Evolutionary conservation across 2,113 vertebrate genomes (phyloP).

Genomic region (Salvelinus fontinalis): DNA sequence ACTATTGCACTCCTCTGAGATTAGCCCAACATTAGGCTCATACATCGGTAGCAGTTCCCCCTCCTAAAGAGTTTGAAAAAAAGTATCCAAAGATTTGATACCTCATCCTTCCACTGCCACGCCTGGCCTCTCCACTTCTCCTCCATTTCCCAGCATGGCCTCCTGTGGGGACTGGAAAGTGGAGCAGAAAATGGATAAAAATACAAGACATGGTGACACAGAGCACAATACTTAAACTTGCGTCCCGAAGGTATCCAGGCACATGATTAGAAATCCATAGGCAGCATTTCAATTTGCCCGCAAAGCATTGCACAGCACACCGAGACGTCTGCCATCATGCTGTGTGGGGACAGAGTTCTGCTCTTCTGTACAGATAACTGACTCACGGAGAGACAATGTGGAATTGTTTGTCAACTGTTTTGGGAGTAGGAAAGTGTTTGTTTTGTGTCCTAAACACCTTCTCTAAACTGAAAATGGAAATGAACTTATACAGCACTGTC

Average conservation of each 20-base stretch:
- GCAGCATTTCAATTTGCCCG: slow-evolving; percentile 8
- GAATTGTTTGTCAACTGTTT: neutral
- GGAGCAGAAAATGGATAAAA: slow-evolving; percentile 25
- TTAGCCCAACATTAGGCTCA: neutral
- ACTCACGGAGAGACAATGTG: neutral
- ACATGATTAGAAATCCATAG: slow-evolving; percentile 17
- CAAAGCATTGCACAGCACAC: neutral
- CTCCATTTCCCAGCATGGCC: neutral
- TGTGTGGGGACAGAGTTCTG: neutral
- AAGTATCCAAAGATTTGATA: neutral
- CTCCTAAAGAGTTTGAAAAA: no score
- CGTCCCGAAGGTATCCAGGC: slow-evolving; percentile 9
- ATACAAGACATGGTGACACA: slow-evolving; percentile 12
- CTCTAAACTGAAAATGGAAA: neutral
- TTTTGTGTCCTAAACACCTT: neutral
- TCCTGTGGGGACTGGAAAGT: slow-evolving; percentile 12
- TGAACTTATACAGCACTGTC: neutral
- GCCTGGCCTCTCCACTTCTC: neutral
- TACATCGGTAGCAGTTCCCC: neutral
- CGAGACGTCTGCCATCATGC: slow-evolving; percentile 1
- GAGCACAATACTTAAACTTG: slow-evolving; percentile 18
- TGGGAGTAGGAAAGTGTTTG: neutral
- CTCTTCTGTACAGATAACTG: neutral
- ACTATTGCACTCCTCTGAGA: neutral
- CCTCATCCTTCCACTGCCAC: neutral